phyloP scores from a whole-genome alignment of 1,140 invertebrate species.

The Hylyphantes graminicola region DNA sequence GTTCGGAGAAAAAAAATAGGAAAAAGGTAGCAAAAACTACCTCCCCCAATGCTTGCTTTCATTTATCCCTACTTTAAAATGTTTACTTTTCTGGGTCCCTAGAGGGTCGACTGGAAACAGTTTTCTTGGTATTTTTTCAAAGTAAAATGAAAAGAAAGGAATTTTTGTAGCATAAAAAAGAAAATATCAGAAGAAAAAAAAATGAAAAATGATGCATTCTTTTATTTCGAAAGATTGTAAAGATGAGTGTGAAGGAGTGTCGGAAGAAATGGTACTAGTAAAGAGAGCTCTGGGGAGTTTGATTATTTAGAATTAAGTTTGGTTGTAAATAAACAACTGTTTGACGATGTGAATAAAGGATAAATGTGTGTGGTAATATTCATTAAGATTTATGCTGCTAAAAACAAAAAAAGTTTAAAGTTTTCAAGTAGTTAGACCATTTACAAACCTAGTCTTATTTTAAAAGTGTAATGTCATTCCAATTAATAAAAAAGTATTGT shows the following conservation, averaged over 20 bases:
- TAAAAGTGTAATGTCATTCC: no score
- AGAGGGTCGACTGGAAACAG: conserved; percentile 33
- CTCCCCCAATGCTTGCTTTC: conserved; percentile 39
- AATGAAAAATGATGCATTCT: conserved; percentile 57
- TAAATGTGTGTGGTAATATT: no score
- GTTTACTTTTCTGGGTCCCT: conserved; percentile 51
- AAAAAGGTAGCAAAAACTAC: neutral
- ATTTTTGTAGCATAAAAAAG: conserved; percentile 34
- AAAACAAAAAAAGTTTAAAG: no score
- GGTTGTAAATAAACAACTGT: neutral
- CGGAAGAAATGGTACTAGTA: neutral
- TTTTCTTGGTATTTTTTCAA: conserved; percentile 39
- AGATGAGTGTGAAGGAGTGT: conserved; percentile 10
- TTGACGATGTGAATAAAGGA: no score
- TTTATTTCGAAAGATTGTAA: conserved; percentile 43
- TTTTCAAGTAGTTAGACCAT: no score
- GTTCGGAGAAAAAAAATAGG: conserved; percentile 18
- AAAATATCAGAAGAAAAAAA: conserved; percentile 29
- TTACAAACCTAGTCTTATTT: no score
- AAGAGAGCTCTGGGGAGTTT: conserved; percentile 20
- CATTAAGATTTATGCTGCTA: no score
- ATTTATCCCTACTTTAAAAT: conserved; percentile 59
- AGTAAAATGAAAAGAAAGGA: conserved; percentile 50
- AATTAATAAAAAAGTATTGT: no score
- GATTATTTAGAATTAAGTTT: conserved; percentile 17